These are phyloP conservation scores for Agriopis marginaria DNA, from an alignment of 2,888 invertebrate genomes.

Conservation along the genomic window DNA sequence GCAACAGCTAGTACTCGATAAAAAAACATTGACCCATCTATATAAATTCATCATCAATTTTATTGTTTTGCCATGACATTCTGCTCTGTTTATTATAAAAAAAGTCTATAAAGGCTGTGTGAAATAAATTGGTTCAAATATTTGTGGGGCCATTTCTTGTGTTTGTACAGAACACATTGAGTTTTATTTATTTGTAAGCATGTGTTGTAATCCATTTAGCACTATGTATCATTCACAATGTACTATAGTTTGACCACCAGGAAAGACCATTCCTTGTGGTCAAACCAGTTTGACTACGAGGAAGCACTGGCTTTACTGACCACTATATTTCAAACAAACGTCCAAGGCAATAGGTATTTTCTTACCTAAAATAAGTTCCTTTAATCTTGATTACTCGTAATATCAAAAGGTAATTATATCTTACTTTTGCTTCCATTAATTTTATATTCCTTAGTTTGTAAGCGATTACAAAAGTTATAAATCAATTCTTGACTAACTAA, in stretches of 20 bases:
- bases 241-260: too few species aligned
- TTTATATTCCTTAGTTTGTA: conserved; percentile 68
- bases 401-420: conserved; percentile 53
- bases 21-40: too few species aligned
- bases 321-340: not conserved
- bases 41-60: too few species aligned
- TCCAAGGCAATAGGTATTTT: conserved; percentile 36
- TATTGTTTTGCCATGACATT: too few species aligned
- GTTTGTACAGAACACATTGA: conserved; percentile 26
- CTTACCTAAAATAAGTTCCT: conserved; percentile 56
- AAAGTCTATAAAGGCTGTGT: conserved; percentile 65
- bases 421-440: conserved; percentile 77
- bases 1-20: too few species aligned
- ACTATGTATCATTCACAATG: too few species aligned
- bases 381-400: conserved; percentile 55
- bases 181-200: conserved; percentile 47
- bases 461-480: conserved; percentile 67
- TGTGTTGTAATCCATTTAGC: conserved; percentile 36
- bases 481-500: conserved; percentile 73
- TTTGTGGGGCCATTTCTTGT: conserved; percentile 48
- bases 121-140: conserved; percentile 56
- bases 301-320: conserved; percentile 12
- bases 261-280: too few species aligned
- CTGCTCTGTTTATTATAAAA: not conserved
- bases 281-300: too few species aligned